Evolutionary conservation across 2,888 invertebrate species (phyloP), one percentile per base, ranked within the genome.

Genomic region (Drosophila prolongata): DNA sequence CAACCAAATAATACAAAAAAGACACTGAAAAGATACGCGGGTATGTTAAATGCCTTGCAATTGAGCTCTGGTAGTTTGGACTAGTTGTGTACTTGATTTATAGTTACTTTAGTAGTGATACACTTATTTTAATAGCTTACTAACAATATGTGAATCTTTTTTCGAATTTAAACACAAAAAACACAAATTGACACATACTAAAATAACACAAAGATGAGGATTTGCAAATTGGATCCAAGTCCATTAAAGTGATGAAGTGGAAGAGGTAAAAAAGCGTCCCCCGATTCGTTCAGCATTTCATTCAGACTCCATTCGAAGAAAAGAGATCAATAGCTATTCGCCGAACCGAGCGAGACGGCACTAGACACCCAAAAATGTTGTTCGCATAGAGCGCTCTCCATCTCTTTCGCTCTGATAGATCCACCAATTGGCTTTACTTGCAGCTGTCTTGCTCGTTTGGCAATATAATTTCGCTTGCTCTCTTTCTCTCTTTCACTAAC

Each of bases 211-310:
- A 88, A 87, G 90, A 90, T 80, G 90, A 91, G 75, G 90, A 90
- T 79, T 83, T 91, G 79, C 86, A 84, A 76, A 91, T 90, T 76
- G 91, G 90, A 75, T 81, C 87, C 47, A 91, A 90, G 79, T 80
- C 91, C 75, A 80, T 90, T 66, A 90, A 85, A 84, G 82, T 91
- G 76, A 84, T 89, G 75, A 90, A 90, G 79, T 90, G 90, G 81
- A 90, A 90, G 80, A 90, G 90, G 90, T 90, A 90, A 90, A 74
- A 52, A 77, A 49, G 60, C 65, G 52, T 65, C 54, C 68, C 70
- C 42, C 58, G 92, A 93, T 68, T 50, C 47, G 35, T 64, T 53
- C 53, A 38, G 53, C 24, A 53, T 38, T 19, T 40, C 40, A 54
- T 55, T 9, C n/a, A 43, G 66, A 53, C n/a, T 62, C 14, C 59